Base-by-base conservation (phyloP, 2,797 vertebrate genomes). In the Sebastes trivittatus region DNA sequence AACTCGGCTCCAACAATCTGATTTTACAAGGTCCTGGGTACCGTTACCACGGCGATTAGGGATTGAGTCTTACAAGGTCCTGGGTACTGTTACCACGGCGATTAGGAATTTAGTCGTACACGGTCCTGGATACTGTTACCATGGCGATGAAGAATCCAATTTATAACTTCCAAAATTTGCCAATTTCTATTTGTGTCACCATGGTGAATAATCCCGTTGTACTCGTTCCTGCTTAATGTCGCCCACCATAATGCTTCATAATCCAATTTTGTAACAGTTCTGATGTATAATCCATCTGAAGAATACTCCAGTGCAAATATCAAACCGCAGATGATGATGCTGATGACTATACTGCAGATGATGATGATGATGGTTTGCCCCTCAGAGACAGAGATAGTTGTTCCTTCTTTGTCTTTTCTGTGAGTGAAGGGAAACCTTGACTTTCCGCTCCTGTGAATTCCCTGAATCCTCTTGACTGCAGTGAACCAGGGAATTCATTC, bases 381-480 rank as follows among this genome's bases (percentile, higher is more conserved):
- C 34, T 49, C 7, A 54, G 46, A 78, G 22, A 38, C 18, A 11
- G 11, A 65, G 2, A 66, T 16, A 38, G 6, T 46, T 20, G 3
- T 59, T 72, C 10, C 11, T 18, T 66, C 23, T 34, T 73, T 10
- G 34, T 22, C 20, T 46, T 58, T 80, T 42, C 13, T 20, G 34
- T 42, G 71, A 42, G 54, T 61, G 49, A 61, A 73, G 23, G 23
- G 62, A 75, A 70, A 74, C 18, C 32, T 54, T 2, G 22, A 81
- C 73, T 13, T 85, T 82, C 71, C 54, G 20, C 89, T 84, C 32
- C 62, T 49, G 74, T 88, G 76, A 68, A 10, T 75, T 59, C 60
- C 72, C 67, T 87, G 78, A 89, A 88, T 85, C 70, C 29, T 66
- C 30, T n/a, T 20, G 82, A 86, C 55, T 13, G 71, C 64, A 75